Evolutionary conservation across 2,113 vertebrate genomes (phyloP).

Genomic region (Cephalopterus ornatus): DNA sequence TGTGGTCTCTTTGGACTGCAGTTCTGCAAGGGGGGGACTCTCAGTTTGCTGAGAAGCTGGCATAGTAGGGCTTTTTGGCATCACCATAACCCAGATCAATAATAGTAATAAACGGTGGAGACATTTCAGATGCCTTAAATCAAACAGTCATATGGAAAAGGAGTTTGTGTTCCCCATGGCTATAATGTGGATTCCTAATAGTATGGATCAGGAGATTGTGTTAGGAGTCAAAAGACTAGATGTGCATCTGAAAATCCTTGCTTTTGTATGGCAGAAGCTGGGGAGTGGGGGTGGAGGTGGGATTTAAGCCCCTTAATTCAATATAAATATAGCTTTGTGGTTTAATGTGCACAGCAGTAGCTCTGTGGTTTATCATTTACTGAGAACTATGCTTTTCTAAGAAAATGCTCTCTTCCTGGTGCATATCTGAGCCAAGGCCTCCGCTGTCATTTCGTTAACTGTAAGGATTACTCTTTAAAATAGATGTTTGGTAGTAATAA

Average conservation of each 20-base stretch:
- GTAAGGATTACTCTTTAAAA: constrained; percentile 61
- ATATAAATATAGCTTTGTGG: constrained; percentile 64
- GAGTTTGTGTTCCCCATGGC: not conserved
- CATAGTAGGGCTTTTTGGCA: not conserved
- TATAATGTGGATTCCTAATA: not conserved
- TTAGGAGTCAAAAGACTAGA: not conserved
- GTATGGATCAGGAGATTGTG: not conserved
- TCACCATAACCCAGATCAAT: not conserved
- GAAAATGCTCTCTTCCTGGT: constrained; percentile 78
- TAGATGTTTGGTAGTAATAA: constrained; percentile 47
- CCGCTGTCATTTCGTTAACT: constrained; percentile 53
- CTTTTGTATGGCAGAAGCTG: constrained; percentile 3
- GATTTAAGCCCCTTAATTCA: constrained; percentile 49
- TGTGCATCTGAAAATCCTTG: not conserved
- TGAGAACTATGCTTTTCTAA: constrained; percentile 82
- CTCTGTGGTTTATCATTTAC: constrained; percentile 83
- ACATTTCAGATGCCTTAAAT: constrained; percentile 11
- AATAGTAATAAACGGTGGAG: constrained; percentile 15
- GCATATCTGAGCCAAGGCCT: constrained; percentile 67
- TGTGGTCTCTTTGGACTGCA: not conserved
- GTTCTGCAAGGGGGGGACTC: not conserved
- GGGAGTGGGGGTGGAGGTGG: not conserved
- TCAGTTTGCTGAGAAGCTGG: not conserved
- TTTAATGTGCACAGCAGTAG: constrained; percentile 63
- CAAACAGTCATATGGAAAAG: constrained; percentile 5